Conservation (phyloP, 2,113 vertebrate species). For the Calyptomena viridis region DNA sequence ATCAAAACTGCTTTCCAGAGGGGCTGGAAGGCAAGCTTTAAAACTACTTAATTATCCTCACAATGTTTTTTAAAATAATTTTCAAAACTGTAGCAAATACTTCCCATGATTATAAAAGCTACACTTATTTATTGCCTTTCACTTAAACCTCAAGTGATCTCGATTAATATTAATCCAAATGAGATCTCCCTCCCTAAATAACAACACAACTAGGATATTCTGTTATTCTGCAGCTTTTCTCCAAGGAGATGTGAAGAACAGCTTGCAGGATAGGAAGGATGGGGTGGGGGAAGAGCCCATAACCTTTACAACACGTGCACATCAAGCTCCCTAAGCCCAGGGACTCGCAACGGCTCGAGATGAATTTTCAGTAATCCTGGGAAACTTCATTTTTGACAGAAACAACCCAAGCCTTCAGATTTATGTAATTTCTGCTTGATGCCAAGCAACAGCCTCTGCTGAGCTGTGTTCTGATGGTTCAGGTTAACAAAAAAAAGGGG, state of each 20-base stretch:
- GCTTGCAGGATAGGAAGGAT: not conserved
- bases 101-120: not conserved
- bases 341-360: fast-evolving
- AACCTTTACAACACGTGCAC: fast-evolving
- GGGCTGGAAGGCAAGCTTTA: not conserved
- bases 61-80: not conserved
- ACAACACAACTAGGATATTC: not conserved
- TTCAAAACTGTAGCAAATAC: not conserved
- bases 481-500: not conserved
- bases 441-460: not conserved
- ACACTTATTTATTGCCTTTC: not conserved
- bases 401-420: not conserved
- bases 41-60: not conserved
- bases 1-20: not conserved
- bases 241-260: not conserved
- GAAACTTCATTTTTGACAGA: not conserved
- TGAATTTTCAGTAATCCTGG: not conserved
- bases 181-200: not conserved
- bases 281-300: not conserved
- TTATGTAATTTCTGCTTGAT: not conserved
- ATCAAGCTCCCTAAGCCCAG: not conserved
- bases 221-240: not conserved
- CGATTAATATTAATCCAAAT: not conserved
- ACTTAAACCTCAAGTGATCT: not conserved
- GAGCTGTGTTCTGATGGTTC: not conserved